These are phyloP conservation scores for Epizoanthus stellaris DNA, from an alignment of 92 coral and sea anemone genomes.

Conservation along the genomic window DNA sequence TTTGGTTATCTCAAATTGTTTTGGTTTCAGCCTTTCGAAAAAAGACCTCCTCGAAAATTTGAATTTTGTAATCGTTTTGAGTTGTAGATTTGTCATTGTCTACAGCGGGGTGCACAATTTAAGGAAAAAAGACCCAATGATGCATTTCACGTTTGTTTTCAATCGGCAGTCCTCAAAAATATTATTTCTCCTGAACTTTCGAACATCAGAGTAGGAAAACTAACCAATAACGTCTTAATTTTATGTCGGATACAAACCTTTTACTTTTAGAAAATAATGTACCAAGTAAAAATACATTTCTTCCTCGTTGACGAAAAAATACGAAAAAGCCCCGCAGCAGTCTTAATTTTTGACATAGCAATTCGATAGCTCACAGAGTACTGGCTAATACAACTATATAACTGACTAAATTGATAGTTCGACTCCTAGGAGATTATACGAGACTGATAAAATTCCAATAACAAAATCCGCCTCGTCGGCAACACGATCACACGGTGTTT, in stretches of 20 bases:
- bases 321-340: constrained; percentile 33
- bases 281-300: neutral
- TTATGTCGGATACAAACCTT: constrained; percentile 3
- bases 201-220: neutral
- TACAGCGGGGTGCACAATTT: constrained; percentile 44
- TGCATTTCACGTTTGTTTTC: constrained; percentile 30
- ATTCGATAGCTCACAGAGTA: neutral
- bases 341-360: constrained; percentile 22
- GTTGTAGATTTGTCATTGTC: constrained; percentile 46
- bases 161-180: constrained; percentile 7
- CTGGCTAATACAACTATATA: neutral
- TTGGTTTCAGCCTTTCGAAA: constrained; percentile 26
- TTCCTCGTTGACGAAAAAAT: neutral
- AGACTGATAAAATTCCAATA: constrained; percentile 45
- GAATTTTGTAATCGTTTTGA: constrained; percentile 40
- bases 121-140: constrained; percentile 26
- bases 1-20: constrained; percentile 41
- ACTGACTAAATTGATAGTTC: constrained; percentile 14
- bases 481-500: constrained; percentile 2
- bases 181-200: neutral
- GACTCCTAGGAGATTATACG: constrained; percentile 38
- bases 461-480: constrained; percentile 27
- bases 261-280: constrained; percentile 21
- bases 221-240: constrained; percentile 2
- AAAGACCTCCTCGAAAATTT: constrained; percentile 31